Evolutionary conservation across 2,113 vertebrate genomes (phyloP).

Genomic region (Mixornis gularis): DNA sequence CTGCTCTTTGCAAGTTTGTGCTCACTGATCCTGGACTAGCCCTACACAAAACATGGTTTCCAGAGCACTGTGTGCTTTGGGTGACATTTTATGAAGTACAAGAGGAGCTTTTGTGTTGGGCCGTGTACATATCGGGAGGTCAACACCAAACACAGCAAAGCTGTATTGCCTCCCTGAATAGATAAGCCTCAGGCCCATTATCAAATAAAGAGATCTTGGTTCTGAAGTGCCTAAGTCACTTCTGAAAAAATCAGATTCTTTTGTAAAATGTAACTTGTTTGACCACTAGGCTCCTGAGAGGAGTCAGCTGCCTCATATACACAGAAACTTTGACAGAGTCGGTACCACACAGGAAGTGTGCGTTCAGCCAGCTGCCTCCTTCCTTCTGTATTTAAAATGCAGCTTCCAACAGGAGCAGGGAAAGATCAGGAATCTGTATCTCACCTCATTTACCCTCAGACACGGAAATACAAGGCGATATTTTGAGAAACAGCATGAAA

Average conservation of each 20-base stretch:
- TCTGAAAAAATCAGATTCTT: background rate
- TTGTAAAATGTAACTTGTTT: background rate
- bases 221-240: background rate
- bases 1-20: background rate
- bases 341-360: background rate
- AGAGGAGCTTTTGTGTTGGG: conserved; percentile 25
- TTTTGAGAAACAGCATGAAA: conserved; percentile 11
- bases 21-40: background rate
- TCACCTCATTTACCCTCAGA: conserved; percentile 10
- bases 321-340: background rate
- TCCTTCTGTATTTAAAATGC: conserved; percentile 19
- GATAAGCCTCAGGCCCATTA: background rate
- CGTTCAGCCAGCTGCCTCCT: background rate
- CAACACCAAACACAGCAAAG: background rate
- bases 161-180: background rate
- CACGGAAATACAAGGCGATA: conserved; percentile 4
- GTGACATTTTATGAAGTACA: conserved; percentile 38
- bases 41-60: background rate
- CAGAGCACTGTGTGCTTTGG: conserved; percentile 15
- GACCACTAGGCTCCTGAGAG: background rate
- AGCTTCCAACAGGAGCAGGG: background rate
- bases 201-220: conserved; percentile 9
- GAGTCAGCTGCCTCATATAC: background rate
- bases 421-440: background rate
- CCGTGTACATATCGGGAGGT: conserved; percentile 14